Percentiles rank a stretch among this genome's conserved stretches.
Conservation (phyloP, 2,888 invertebrate genomes). For the Nephrotoma appendiculata region DNA sequence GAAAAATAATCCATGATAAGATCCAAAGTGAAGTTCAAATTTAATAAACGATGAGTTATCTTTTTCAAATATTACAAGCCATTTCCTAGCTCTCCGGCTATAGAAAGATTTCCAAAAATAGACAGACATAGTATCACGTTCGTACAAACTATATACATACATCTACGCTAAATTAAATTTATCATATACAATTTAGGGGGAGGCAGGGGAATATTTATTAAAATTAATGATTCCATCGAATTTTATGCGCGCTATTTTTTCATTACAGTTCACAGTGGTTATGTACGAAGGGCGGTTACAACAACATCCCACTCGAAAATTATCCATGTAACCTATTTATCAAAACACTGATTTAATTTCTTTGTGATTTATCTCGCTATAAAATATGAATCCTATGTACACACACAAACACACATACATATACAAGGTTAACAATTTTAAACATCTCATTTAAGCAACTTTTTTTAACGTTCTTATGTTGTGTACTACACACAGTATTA, state of each 20-base stretch:
- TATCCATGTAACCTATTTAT: neutral
- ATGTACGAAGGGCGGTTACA: neutral
- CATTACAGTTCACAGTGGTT: neutral
- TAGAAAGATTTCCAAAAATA: neutral
- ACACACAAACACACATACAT: neutral
- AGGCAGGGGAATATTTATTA: neutral
- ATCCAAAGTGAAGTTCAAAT: neutral
- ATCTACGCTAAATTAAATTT: neutral
- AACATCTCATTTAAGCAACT: neutral
- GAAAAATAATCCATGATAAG: neutral
- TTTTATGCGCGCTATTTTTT: neutral
- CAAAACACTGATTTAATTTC: neutral
- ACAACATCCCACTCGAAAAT: neutral
- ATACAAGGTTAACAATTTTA: neutral
- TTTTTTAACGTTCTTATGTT: neutral
- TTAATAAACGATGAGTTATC: neutral
- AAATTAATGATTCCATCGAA: neutral
- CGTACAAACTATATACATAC: neutral
- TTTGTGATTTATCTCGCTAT: neutral
- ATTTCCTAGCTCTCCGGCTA: neutral
- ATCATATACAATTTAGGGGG: neutral
- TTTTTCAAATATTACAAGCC: neutral
- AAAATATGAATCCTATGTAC: neutral
- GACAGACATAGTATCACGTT: neutral
- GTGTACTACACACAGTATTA: neutral